Conservation (phyloP, 30 jellyfish, hydroid and myxozoan species). For the Cassiopea andromeda region DNA sequence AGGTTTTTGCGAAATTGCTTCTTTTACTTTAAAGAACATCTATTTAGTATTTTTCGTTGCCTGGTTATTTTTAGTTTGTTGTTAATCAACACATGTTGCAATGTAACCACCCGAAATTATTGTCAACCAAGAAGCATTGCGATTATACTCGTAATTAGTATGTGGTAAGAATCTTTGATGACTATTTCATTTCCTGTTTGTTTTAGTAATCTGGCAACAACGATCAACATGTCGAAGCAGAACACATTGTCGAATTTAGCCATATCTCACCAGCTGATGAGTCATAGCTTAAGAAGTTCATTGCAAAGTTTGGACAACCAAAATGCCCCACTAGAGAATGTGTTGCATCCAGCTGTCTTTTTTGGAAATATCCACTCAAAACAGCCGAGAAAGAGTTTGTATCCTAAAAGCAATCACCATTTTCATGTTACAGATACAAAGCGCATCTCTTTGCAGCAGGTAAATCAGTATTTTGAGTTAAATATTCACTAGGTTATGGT, state of each 20-base stretch:
- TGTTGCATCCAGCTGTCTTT: slow-evolving; percentile 59
- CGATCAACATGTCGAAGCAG: neutral
- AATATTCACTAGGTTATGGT: neutral
- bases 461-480: neutral
- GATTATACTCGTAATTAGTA: no score
- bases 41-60: no score
- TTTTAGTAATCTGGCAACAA: neutral
- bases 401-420: slow-evolving; percentile 45
- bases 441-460: slow-evolving; percentile 65
- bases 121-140: no score
- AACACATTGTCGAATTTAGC: neutral
- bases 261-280: slow-evolving; percentile 17
- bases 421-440: slow-evolving; percentile 25
- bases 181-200: neutral
- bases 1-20: no score
- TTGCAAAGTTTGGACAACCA: slow-evolving; percentile 71
- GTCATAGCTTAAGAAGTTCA: slow-evolving; percentile 67
- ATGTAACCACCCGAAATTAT: no score
- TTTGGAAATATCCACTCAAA: slow-evolving; percentile 64
- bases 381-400: slow-evolving; percentile 63
- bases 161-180: neutral
- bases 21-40: no score
- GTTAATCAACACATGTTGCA: no score
- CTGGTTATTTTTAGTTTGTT: no score
- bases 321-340: slow-evolving; percentile 52